phyloP scores from a whole-genome alignment of 2,888 invertebrate species.

The Amphipoea oculea region DNA sequence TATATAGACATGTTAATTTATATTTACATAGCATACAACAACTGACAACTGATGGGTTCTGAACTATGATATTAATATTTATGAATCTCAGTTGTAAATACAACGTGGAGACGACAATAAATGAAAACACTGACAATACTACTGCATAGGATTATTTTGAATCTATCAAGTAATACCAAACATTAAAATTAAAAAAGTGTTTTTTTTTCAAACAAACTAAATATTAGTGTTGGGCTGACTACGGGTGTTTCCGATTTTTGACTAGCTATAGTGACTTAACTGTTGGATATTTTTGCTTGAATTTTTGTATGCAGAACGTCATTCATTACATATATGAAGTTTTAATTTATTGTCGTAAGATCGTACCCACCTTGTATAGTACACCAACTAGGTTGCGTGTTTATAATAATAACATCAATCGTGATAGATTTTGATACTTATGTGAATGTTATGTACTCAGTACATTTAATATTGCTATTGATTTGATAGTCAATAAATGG shows the following conservation, averaged over 20 bases:
- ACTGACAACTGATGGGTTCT: neutral
- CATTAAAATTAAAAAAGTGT: neutral
- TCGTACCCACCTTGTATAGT: neutral
- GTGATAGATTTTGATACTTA: neutral
- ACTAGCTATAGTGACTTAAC: neutral
- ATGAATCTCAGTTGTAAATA: constrained; percentile 29
- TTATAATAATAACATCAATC: neutral
- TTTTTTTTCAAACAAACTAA: neutral
- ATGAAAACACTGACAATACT: neutral
- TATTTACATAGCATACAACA: neutral
- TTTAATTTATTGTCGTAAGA: too few species aligned
- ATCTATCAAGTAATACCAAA: neutral
- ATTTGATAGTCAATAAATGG: constrained; percentile 4
- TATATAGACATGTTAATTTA: constrained; percentile 19
- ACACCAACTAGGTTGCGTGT: constrained; percentile 1
- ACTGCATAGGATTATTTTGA: neutral
- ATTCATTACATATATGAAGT: neutral
- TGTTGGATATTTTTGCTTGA: neutral
- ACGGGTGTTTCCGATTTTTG: neutral
- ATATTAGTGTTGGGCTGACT: neutral
- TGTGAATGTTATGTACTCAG: neutral
- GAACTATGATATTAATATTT: constrained; percentile 25
- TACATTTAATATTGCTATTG: neutral
- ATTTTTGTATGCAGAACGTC: neutral
- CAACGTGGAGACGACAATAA: neutral